phyloP scores from a whole-genome alignment of 2,113 vertebrate genomes.

The Pelecanoides urinatrix region DNA sequence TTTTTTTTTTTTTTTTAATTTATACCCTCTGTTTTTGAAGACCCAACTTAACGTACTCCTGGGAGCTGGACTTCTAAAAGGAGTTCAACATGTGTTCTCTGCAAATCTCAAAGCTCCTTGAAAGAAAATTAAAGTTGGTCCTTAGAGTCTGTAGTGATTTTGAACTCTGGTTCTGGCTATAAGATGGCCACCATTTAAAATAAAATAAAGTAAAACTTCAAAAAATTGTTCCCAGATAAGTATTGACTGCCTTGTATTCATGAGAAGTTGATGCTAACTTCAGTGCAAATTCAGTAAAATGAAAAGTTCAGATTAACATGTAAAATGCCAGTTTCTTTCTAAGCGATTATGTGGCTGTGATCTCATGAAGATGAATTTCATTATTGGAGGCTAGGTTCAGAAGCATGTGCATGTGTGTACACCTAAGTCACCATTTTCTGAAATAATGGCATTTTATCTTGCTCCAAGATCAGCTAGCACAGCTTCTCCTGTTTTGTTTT shows the following conservation, averaged over 20 bases:
- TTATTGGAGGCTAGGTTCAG: background rate
- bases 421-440: background rate
- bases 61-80: background rate
- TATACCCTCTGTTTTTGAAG: background rate
- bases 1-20: background rate
- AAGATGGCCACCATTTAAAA: background rate
- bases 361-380: background rate
- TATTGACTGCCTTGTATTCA: background rate
- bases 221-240: background rate
- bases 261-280: background rate
- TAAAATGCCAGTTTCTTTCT: background rate
- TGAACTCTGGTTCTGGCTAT: background rate
- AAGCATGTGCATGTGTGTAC: conserved; percentile 20
- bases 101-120: background rate
- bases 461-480: background rate
- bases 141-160: background rate
- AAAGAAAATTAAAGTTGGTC: background rate
- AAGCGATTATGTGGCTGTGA: background rate
- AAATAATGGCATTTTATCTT: background rate
- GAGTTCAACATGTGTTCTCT: background rate
- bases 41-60: background rate
- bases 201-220: background rate
- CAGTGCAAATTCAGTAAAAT: background rate
- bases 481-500: background rate
- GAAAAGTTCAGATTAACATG: background rate